Evolutionary conservation across 1,140 invertebrate genomes (phyloP), one percentile per base, ranked within the genome.

Genomic region (Aphaenogaster floridana): DNA sequence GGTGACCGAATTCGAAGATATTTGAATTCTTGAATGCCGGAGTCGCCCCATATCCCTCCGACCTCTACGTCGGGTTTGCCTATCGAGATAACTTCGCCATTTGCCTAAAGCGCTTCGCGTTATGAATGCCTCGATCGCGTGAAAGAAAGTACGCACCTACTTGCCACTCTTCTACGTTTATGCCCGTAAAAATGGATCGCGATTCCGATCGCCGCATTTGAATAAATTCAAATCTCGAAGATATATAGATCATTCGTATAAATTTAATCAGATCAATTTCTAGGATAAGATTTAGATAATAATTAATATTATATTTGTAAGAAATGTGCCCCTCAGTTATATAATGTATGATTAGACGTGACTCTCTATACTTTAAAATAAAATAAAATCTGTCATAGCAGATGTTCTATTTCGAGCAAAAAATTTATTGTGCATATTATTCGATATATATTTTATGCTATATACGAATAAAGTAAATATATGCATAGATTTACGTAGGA

Each of bases 21-120:
- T 93, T 93, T 93, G 86, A 93, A 92, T 93, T 92, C 88, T 86
- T 83, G 84, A 92, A 90, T 87, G 57, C 57, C 39, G 15, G 61
- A 57, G 17, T 91, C 69, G 52, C 69, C 76, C 59, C 57, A 15
- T 54, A 59, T 54, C 52, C 39, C 21, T 79, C 11, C 34, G 66
- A 77, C 61, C 72, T 68, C 45, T 15, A 78, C 21, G 36, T 2
- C 28, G 21, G 13, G 34, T 64, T 77, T 79, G 34, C 42, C 45
- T 54, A 76, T 63, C 57, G 74, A 66, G 83, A 85, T 85, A 83
- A 83, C 66, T 72, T 83, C 34, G 68, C 68, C 79, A 83, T 83
- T 83, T 83, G 50, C 52, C 52, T 83, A 83, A 83, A 83, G 68
- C 66, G 68, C 28, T 57, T 45, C 79, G 17, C 52, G 66, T n/a